These are phyloP conservation scores for Trichosurus vulpecula DNA, from an alignment of 2,797 vertebrate species.

Conservation along the genomic window DNA sequence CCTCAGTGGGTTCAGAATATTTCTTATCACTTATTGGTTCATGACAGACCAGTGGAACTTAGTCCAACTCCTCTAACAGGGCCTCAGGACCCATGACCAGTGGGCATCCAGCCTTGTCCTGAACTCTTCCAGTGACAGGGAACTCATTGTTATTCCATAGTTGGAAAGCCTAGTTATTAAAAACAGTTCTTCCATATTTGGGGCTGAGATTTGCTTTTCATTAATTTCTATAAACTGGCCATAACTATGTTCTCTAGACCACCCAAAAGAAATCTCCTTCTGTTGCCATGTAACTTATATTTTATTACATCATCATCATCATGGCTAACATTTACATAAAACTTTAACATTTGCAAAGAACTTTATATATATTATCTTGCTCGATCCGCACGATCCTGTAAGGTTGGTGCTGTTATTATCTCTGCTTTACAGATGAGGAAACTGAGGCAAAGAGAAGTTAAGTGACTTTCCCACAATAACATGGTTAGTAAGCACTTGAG, in stretches of 20 bases:
- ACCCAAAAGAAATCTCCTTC: neutral
- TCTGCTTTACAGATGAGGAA: neutral
- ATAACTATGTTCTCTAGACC: neutral
- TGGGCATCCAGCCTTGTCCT: neutral
- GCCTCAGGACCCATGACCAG: neutral
- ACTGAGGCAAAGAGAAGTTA: neutral
- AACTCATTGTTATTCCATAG: neutral
- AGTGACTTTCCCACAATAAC: neutral
- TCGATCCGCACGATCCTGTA: neutral
- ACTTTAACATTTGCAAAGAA: neutral
- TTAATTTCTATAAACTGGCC: neutral
- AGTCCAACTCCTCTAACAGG: neutral
- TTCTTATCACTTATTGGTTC: neutral
- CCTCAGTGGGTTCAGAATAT: neutral
- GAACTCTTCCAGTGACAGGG: neutral
- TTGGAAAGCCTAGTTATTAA: neutral
- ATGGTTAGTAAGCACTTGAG: too few relatives aligned
- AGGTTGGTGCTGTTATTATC: neutral
- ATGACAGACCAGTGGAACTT: neutral
- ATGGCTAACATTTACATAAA: neutral
- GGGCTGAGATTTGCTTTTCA: neutral
- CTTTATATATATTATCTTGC: neutral
- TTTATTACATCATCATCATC: neutral
- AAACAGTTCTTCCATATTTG: neutral
- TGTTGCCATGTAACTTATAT: neutral